phyloP scores from a whole-genome alignment of 2,888 invertebrate genomes.

The Megaustenia siamemsis region DNA sequence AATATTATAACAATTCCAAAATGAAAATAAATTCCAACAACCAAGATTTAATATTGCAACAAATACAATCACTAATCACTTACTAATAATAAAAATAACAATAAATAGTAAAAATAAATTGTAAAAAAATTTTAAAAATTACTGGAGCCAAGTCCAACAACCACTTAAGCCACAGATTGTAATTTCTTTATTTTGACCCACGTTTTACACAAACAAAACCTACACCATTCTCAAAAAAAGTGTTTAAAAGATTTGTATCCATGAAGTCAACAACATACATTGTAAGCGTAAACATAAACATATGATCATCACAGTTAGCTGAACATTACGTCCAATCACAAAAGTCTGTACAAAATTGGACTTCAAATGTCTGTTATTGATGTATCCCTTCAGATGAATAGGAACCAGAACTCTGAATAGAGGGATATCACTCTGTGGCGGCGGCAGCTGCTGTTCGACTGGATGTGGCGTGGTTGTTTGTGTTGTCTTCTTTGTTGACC shows the following conservation, averaged over 20 bases:
- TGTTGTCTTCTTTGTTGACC: conserved; percentile 81
- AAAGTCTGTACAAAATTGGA: too few relatives aligned
- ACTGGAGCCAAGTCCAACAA: background rate
- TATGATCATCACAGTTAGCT: background rate
- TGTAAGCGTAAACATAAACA: background rate
- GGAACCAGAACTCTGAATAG: background rate
- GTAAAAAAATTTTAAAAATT: background rate
- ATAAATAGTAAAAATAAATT: too few relatives aligned
- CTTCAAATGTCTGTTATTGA: background rate
- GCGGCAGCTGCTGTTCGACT: background rate
- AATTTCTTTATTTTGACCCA: background rate
- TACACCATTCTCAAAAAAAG: background rate
- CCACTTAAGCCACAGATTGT: background rate
- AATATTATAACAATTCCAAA: too few relatives aligned
- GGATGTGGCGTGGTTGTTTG: conserved; percentile 13
- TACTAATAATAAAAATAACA: too few relatives aligned
- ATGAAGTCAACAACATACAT: background rate
- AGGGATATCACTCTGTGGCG: background rate
- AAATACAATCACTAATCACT: background rate
- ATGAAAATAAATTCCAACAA: too few relatives aligned
- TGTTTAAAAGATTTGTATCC: background rate
- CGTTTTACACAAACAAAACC: background rate
- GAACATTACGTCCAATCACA: background rate
- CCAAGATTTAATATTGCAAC: background rate
- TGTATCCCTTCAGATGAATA: background rate